These are phyloP conservation scores for Erebia palarica DNA, from an alignment of 2,888 invertebrate genomes.

Conservation along the genomic window DNA sequence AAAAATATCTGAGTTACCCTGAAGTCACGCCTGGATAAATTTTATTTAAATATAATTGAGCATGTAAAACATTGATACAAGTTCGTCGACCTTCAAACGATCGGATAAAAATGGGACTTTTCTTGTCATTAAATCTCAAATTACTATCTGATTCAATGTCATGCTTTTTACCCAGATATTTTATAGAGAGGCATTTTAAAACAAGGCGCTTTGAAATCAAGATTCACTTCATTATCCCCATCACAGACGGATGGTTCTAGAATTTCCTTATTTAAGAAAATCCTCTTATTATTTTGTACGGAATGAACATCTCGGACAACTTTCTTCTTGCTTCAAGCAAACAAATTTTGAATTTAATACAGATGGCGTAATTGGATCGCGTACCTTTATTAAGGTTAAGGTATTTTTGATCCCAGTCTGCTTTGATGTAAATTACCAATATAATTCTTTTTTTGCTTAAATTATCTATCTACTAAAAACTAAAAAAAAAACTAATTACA, in stretches of 20 bases:
- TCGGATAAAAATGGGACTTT: neutral
- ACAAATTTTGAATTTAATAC: slow-evolving; percentile 35
- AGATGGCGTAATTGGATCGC: slow-evolving; percentile 20
- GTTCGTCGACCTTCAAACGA: too few relatives aligned
- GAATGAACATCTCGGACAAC: slow-evolving; percentile 36
- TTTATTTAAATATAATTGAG: too few relatives aligned
- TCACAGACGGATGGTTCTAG: slow-evolving; percentile 21
- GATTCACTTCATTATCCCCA: slow-evolving; percentile 12
- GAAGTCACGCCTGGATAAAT: too few relatives aligned
- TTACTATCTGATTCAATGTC: neutral
- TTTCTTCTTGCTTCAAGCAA: slow-evolving; percentile 31
- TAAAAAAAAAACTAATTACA: too few relatives aligned
- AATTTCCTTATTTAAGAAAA: slow-evolving; percentile 31
- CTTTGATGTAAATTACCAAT: too few relatives aligned
- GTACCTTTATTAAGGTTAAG: slow-evolving; percentile 7
- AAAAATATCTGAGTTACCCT: too few relatives aligned
- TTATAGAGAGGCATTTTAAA: neutral
- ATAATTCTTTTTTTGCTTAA: too few relatives aligned
- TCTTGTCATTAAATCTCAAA: neutral
- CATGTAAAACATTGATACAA: too few relatives aligned
- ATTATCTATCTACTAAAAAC: too few relatives aligned
- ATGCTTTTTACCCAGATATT: neutral
- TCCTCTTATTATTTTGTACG: slow-evolving; percentile 38
- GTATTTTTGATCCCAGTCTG: neutral
- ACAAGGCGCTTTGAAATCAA: slow-evolving; percentile 1